Evolutionary conservation across 2,113 vertebrate genomes (phyloP).

Genomic region (Climacteris rufus): DNA sequence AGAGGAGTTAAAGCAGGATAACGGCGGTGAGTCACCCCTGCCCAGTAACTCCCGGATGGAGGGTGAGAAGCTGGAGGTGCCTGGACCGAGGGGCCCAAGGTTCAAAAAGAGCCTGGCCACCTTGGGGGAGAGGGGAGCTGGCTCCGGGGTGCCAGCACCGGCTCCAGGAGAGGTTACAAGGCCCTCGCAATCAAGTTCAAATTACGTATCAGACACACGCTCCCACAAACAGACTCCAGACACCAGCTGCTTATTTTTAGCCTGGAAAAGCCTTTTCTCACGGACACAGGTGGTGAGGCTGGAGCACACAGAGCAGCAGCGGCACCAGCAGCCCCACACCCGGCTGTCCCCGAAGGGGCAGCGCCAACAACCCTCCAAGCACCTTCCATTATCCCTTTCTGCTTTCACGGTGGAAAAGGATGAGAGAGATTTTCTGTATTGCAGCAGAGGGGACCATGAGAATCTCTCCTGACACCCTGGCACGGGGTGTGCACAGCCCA

Average conservation of each 20-base stretch:
- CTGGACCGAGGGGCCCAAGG: background rate
- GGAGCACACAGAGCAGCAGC: rapidly evolving
- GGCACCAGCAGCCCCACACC: background rate
- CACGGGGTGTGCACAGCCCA: rapidly evolving
- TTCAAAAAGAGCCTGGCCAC: background rate
- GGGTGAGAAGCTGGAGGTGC: background rate
- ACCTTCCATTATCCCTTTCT: background rate
- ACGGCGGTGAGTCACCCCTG: background rate
- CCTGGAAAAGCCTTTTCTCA: background rate
- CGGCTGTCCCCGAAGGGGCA: rapidly evolving
- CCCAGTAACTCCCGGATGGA: background rate
- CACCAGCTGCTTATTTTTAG: conserved; percentile 25
- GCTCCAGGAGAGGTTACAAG: background rate
- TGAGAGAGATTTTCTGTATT: background rate
- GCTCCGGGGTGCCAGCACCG: background rate
- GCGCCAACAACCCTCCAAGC: rapidly evolving
- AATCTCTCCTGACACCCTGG: background rate
- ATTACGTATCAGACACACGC: background rate
- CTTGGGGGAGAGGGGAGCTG: background rate
- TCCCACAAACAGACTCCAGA: background rate
- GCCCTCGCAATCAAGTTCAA: background rate
- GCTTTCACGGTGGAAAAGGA: background rate
- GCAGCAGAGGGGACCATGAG: background rate
- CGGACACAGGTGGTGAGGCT: background rate
- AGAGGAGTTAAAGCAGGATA: background rate